Conservation (phyloP, 2,113 vertebrate genomes). For the Naja naja region DNA sequence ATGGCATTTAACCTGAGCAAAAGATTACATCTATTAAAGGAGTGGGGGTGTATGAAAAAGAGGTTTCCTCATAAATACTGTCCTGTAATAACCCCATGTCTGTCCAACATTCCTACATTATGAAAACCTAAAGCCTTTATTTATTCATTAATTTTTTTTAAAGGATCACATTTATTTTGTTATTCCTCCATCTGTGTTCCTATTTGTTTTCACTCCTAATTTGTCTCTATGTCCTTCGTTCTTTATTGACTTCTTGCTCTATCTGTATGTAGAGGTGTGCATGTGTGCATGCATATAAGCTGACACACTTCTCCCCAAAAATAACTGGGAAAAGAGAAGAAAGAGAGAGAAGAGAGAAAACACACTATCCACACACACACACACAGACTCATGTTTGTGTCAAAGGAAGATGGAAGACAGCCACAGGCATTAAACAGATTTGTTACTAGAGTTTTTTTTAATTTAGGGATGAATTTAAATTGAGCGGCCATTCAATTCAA, state of each 20-base stretch:
- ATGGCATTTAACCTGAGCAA: not conserved
- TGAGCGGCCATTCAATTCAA: not conserved
- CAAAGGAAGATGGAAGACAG: not conserved
- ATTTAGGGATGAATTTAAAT: not conserved
- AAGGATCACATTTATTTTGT: not conserved
- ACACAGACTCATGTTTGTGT: too few relatives aligned
- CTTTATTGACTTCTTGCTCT: not conserved
- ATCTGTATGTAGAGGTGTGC: not conserved
- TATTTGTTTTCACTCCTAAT: not conserved
- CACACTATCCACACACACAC: not conserved
- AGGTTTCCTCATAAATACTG: not conserved
- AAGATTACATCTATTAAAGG: not conserved
- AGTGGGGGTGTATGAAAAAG: not conserved
- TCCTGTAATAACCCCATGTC: not conserved
- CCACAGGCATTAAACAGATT: not conserved
- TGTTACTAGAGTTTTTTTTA: not conserved
- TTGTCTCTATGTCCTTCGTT: not conserved
- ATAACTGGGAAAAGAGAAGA: not conserved
- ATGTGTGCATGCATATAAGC: too few relatives aligned
- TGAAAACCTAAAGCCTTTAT: not conserved
- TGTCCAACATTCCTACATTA: not conserved
- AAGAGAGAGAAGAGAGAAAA: not conserved
- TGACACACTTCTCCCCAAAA: not conserved
- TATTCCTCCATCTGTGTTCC: not conserved
- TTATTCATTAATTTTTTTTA: not conserved